These are phyloP conservation scores for Agonopterix subpropinquella DNA, from an alignment of 2,888 invertebrate species.

Conservation along the genomic window DNA sequence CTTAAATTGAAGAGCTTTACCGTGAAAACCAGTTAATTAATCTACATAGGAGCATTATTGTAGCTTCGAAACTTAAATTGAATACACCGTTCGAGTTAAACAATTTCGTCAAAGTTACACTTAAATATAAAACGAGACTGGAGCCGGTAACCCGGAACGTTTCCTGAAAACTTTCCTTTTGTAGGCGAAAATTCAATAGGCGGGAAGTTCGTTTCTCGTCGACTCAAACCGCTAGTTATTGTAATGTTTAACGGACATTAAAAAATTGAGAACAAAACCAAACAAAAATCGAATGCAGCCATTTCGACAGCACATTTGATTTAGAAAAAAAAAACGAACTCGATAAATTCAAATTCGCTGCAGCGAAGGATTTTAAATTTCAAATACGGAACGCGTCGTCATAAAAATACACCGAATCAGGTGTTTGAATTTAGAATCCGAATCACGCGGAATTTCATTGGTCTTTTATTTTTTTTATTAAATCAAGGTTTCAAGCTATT, in stretches of 20 bases:
- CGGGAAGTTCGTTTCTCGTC: slow-evolving; percentile 45
- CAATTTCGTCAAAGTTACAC: slow-evolving; percentile 55
- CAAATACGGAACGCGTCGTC: slow-evolving; percentile 22
- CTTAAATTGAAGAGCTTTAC: no score
- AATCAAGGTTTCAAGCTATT: not conserved
- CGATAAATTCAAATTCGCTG: slow-evolving; percentile 24
- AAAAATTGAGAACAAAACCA: slow-evolving; percentile 14
- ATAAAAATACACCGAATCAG: slow-evolving; percentile 16
- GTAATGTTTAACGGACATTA: slow-evolving; percentile 40
- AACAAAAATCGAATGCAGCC: not conserved
- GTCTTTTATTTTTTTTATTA: not conserved
- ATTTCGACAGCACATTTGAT: no score
- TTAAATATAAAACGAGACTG: slow-evolving; percentile 50
- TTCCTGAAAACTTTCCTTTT: slow-evolving; percentile 68
- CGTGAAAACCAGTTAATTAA: slow-evolving; percentile 6
- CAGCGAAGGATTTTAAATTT: slow-evolving; percentile 27
- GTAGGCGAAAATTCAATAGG: slow-evolving; percentile 65
- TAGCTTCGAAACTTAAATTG: slow-evolving; percentile 38
- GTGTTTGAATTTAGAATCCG: slow-evolving; percentile 32
- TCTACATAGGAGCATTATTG: slow-evolving; percentile 9
- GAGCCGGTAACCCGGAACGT: slow-evolving; percentile 53
- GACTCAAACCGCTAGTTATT: slow-evolving; percentile 37
- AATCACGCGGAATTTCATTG: slow-evolving; percentile 15
- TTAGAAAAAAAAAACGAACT: not conserved
- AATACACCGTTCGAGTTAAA: slow-evolving; percentile 37